phyloP scores from a whole-genome alignment of 2,113 vertebrate species.

The Percina caprodes region DNA sequence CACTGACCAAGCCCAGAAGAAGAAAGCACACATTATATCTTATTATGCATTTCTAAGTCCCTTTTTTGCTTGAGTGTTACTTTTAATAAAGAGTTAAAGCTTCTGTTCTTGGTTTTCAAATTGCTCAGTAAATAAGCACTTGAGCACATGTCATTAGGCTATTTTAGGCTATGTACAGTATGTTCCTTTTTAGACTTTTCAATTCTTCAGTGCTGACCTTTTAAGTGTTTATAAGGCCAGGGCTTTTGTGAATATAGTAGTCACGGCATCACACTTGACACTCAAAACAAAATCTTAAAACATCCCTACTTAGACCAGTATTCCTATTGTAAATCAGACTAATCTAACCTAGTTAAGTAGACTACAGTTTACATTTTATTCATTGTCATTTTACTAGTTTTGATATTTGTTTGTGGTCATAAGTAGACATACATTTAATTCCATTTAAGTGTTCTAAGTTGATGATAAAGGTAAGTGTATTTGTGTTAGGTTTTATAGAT shows the following conservation, averaged over 20 bases:
- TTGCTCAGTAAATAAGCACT: constrained; percentile 11
- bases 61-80: background rate
- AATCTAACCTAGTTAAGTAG: constrained; percentile 1
- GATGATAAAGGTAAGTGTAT: background rate
- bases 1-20: constrained; percentile 4
- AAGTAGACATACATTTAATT: background rate
- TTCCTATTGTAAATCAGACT: background rate
- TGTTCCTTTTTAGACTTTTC: background rate
- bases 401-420: background rate
- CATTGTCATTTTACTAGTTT: no score
- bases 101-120: constrained; percentile 3
- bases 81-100: background rate
- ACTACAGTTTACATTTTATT: background rate
- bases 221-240: background rate
- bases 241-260: constrained; percentile 11
- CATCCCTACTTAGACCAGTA: background rate
- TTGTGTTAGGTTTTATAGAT: background rate
- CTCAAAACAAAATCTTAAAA: background rate
- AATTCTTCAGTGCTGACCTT: background rate
- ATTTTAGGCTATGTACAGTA: background rate
- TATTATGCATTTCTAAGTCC: constrained; percentile 6
- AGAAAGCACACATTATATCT: constrained; percentile 3
- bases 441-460: background rate
- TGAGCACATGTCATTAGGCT: background rate
- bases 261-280: constrained; percentile 22